Evolutionary conservation across 2,888 invertebrate species (phyloP).

Genomic region (Ligdia adustata): DNA sequence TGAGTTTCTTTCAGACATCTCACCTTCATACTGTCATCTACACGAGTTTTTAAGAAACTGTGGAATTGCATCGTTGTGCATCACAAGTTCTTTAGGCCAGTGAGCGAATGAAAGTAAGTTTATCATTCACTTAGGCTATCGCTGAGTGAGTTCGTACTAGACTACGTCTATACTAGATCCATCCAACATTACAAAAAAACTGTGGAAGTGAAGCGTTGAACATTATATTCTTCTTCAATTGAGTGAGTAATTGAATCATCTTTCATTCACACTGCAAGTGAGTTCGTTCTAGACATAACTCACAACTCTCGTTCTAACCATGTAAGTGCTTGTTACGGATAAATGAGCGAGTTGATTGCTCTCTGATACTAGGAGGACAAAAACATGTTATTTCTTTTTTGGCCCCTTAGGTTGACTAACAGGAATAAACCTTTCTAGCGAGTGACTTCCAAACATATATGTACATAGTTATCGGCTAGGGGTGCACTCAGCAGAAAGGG

Average conservation of each 20-base stretch:
- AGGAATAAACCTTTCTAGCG: too few relatives aligned
- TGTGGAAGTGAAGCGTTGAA: conserved; percentile 99
- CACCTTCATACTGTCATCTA: conserved; percentile 94
- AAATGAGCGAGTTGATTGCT: too few relatives aligned
- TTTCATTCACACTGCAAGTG: conserved; percentile 96
- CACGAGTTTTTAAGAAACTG: conserved; percentile 95
- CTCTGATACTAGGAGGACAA: too few relatives aligned
- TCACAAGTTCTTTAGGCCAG: conserved; percentile 98
- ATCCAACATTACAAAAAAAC: conserved; percentile 95
- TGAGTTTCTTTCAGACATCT: conserved; percentile 97
- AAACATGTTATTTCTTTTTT: too few relatives aligned
- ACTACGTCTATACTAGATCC: conserved; percentile 95
- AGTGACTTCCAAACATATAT: too few relatives aligned
- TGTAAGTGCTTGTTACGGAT: too few relatives aligned
- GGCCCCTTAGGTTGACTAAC: too few relatives aligned
- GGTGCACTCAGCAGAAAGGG: too few relatives aligned
- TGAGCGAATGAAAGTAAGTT: too few relatives aligned
- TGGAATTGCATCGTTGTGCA: conserved; percentile 99
- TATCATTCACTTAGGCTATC: conserved; percentile 97
- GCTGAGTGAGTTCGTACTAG: conserved; percentile 97
- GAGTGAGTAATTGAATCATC: too few relatives aligned
- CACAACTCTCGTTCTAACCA: too few relatives aligned
- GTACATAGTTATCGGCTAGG: too few relatives aligned
- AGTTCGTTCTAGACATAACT: conserved; percentile 98
- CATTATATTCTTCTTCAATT: conserved; percentile 99